phyloP scores from a whole-genome alignment of 1,140 invertebrate genomes.

The Leguminivora glycinivorella region DNA sequence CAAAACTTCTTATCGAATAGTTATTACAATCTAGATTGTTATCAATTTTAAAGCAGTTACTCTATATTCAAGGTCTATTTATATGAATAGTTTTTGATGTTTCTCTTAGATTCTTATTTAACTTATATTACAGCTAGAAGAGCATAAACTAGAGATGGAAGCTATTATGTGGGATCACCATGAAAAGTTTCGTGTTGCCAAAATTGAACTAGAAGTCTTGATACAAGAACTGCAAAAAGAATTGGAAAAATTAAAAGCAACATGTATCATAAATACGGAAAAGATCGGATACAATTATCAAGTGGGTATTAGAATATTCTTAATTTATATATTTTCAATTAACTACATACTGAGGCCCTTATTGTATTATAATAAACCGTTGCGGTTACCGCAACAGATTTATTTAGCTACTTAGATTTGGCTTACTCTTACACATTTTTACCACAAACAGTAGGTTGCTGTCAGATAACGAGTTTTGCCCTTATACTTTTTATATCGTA shows the following conservation, averaged over 20 bases:
- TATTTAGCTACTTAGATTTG: not conserved
- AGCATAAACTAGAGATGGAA: conserved; percentile 82
- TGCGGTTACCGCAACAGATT: not conserved
- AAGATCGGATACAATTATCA: conserved; percentile 93
- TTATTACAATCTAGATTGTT: no score
- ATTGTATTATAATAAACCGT: not conserved
- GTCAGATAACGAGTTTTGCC: no score
- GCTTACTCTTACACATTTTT: not conserved
- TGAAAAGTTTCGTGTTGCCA: conserved; percentile 84
- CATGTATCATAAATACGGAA: conserved; percentile 87
- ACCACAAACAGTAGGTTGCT: not conserved
- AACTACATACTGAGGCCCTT: not conserved
- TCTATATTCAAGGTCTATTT: no score
- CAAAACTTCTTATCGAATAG: no score
- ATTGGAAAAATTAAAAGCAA: conserved; percentile 87
- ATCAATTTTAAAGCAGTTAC: no score
- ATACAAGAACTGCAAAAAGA: conserved; percentile 87
- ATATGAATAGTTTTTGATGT: no score
- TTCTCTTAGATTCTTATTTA: not conserved
- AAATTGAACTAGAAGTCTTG: conserved; percentile 85
- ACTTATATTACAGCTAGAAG: conserved; percentile 62
- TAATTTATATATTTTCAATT: not conserved
- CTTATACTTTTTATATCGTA: not conserved
- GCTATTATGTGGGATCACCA: conserved; percentile 83
- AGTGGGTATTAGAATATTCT: conserved; percentile 40